Conservation (phyloP, 2,113 vertebrate genomes). For the Lophura nycthemera region DNA sequence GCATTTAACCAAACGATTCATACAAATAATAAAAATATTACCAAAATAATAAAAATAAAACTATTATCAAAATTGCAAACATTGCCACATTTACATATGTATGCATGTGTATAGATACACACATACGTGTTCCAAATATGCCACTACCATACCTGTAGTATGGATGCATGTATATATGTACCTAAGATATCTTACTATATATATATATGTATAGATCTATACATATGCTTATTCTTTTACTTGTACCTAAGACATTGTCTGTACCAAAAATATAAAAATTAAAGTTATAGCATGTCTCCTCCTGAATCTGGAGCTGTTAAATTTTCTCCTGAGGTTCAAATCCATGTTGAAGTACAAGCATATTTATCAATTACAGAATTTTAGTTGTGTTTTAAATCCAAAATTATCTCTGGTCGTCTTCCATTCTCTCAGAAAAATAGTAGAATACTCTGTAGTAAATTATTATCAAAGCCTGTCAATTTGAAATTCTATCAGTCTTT, state of each 20-base stretch:
- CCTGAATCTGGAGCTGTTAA: not conserved
- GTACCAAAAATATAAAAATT: not conserved
- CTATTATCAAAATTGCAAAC: not conserved
- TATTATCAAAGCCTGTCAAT: not conserved
- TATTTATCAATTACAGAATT: not conserved
- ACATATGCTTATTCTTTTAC: not conserved
- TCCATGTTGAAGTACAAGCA: not conserved
- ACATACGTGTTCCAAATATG: not conserved
- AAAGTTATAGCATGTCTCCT: not conserved
- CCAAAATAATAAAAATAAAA: not conserved
- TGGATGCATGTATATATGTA: not conserved
- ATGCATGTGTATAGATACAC: not conserved
- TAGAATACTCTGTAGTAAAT: not conserved
- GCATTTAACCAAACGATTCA: not conserved
- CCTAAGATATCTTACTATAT: not conserved
- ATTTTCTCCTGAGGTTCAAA: not conserved
- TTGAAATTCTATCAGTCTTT: not conserved
- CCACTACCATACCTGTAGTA: no score
- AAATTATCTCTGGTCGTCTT: not conserved
- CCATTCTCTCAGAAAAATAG: not conserved
- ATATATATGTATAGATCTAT: not conserved
- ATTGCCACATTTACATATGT: not conserved
- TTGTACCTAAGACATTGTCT: not conserved
- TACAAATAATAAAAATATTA: not conserved
- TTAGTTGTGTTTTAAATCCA: not conserved